These are phyloP conservation scores for Notoglanidium macrostoma DNA, from an alignment of 2,797 vertebrate species.

Conservation along the genomic window DNA sequence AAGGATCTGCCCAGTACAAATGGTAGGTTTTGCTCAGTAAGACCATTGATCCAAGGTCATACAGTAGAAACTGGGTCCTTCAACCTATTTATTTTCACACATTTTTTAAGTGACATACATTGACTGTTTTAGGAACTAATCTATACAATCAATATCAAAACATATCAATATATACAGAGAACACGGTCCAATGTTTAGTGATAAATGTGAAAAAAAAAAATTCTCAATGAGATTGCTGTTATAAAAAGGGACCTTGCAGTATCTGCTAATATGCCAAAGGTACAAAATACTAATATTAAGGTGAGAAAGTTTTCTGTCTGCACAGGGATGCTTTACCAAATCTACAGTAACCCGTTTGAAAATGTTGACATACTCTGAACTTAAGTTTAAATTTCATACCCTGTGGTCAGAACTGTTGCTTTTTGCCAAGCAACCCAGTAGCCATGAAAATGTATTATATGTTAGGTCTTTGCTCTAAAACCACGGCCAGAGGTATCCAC, in stretches of 20 bases:
- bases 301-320: not conserved
- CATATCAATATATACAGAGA: not conserved
- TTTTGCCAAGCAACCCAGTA: conserved; percentile 51
- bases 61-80: not conserved
- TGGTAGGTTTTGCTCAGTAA: not conserved
- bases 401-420: conserved; percentile 43
- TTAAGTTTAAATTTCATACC: conserved; percentile 12
- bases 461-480: conserved; percentile 65
- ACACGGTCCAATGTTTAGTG: not conserved
- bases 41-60: not conserved
- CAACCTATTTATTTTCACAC: not conserved
- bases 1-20: not conserved
- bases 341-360: conserved; percentile 4
- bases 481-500: conserved; percentile 72
- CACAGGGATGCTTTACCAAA: not conserved
- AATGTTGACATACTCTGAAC: not conserved
- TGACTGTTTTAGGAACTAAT: not conserved
- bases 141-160: not conserved
- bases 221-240: not conserved
- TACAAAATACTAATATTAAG: not conserved
- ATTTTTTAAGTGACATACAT: not conserved
- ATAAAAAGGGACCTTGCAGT: not conserved
- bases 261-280: not conserved
- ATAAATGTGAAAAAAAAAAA: not conserved
- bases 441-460: conserved; percentile 57